Percentiles rank a stretch among this genome's conserved stretches.
Conservation (phyloP, 2,113 vertebrate species). For the Sinocyclocheilus maitianheensis region DNA sequence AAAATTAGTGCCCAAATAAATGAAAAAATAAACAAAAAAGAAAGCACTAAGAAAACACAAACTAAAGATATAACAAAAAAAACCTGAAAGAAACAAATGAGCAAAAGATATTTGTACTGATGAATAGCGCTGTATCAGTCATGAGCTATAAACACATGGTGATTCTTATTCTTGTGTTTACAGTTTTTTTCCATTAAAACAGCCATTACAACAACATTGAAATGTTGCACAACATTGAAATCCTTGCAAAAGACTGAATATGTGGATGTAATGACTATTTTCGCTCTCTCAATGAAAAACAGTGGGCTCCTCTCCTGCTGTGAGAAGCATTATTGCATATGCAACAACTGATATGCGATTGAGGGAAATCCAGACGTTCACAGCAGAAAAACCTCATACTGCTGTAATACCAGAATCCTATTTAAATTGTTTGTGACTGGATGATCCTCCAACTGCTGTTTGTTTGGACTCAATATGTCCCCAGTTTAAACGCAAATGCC, state of each 20-base stretch:
- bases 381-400: neutral
- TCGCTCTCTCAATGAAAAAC: neutral
- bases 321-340: neutral
- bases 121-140: neutral
- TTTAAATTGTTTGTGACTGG: constrained; percentile 9
- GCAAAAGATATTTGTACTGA: neutral
- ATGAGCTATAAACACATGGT: neutral
- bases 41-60: neutral
- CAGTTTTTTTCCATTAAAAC: neutral
- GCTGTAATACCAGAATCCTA: neutral
- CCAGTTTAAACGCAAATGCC: constrained; percentile 2
- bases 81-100: neutral
- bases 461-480: neutral
- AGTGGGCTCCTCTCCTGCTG: neutral
- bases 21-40: neutral
- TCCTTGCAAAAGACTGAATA: neutral
- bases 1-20: neutral
- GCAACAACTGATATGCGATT: neutral
- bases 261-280: neutral
- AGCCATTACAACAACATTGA: neutral
- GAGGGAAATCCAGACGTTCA: neutral
- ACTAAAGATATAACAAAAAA: no score
- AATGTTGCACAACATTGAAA: no score
- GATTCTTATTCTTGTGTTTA: neutral
- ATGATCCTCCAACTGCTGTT: neutral